Base-by-base conservation (phyloP, 1,140 invertebrate genomes). In the Dreissena polymorpha region DNA sequence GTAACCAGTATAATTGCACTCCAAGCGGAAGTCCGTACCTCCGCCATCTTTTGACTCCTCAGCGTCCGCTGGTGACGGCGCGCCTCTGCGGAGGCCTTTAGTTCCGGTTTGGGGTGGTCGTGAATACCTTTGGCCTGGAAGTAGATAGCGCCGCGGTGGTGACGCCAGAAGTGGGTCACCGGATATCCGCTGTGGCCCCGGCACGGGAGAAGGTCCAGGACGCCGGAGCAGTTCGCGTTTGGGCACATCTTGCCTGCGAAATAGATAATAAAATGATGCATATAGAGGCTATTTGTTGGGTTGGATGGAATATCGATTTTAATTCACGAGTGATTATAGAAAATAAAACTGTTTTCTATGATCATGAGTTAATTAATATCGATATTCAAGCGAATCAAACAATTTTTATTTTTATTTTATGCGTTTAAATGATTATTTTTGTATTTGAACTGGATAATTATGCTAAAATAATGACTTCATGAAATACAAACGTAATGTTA, bases 81-180 rank as follows among this genome's bases (percentile, higher is more conserved):
- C 1, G 89, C 90, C 74, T 92, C 90, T 12, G 92, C 89, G 10
- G 89, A 89, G 1, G 91, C 87, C 79, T 99, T 99, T 0, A 97
- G 96, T 94, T 99, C 98, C 12, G 98, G 98, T 86, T 95, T 93
- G 0, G 97, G 96, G 92, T 99, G 98, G 92, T 99, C 98, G 90
- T 99, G 98, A 10, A 96, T 95, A 14, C 98, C 98, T 93, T 99
- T 99, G 0, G 98, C 97, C 95, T 96, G 98, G 91, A 99, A 99
- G 93, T 98, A 99, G 74, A 99, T 98, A 0, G 97, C 97, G 89
- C 97, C 96, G 60, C 98, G 97, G 0, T 97, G 97, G 90, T 99
- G 98, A 29, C 98, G 94, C 98, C 98, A 99, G 92, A 99, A 99
- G 93, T 99, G 98, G 8, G 98, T 99, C 0, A 99, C 98, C 0